Percentiles rank a stretch among this genome's conserved stretches.
Conservation (phyloP, 2,797 vertebrate genomes). For the Odontamblyopus lacepedii region DNA sequence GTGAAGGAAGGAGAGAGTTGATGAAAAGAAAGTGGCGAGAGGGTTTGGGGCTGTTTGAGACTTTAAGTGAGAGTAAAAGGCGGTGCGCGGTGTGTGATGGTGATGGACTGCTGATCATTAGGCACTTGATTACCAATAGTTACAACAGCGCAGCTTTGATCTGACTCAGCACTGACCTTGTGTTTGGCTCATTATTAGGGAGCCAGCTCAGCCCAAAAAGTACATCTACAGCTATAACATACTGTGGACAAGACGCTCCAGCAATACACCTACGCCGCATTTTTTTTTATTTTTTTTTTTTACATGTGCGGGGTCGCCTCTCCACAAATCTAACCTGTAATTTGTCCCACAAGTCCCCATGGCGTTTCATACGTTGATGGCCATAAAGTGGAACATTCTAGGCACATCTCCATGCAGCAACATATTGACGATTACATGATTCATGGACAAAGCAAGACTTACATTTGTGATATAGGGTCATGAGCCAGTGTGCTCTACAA, state of each 20-base stretch:
- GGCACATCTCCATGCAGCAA: too few species aligned
- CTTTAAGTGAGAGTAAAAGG: conserved; percentile 16
- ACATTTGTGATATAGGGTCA: background rate
- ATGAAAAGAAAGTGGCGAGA: background rate
- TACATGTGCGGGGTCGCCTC: too few species aligned
- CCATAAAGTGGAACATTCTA: too few species aligned
- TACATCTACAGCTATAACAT: conserved; percentile 19
- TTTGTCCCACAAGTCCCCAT: too few species aligned
- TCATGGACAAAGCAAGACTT: background rate
- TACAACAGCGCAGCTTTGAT: conserved; percentile 39
- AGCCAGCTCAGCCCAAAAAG: conserved; percentile 52
- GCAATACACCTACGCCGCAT: background rate
- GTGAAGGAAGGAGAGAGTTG: conserved; percentile 22
- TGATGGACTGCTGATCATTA: conserved; percentile 45
- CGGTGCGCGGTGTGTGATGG: conserved; percentile 26
- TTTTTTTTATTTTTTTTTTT: background rate
- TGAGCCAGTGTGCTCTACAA: too few species aligned
- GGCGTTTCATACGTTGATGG: too few species aligned
- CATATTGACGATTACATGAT: too few species aligned
- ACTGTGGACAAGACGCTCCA: background rate
- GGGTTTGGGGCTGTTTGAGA: background rate
- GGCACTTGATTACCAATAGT: conserved; percentile 50
- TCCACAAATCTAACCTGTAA: too few species aligned
- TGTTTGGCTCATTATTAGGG: conserved; percentile 60
- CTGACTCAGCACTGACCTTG: conserved; percentile 54